Evolutionary conservation across 2,888 invertebrate genomes (phyloP).

Genomic region (Rotaria socialis): DNA sequence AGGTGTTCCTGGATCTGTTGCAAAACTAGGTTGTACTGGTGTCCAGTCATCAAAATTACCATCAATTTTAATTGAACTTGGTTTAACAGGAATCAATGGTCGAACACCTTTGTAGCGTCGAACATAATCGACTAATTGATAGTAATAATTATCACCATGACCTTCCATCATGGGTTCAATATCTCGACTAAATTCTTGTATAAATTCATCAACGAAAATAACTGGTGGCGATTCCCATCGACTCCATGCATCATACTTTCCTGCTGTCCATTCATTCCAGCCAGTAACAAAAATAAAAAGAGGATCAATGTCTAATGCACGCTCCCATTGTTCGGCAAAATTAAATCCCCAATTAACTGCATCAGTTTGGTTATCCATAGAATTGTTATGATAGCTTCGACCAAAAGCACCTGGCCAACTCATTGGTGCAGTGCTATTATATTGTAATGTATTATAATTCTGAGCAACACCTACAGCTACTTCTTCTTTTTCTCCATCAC

Average conservation of each 20-base stretch:
- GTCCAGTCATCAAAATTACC: neutral
- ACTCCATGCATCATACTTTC: neutral
- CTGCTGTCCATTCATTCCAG: constrained; percentile 21
- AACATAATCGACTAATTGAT: neutral
- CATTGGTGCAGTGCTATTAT: neutral
- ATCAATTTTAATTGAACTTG: neutral
- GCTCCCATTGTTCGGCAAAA: neutral
- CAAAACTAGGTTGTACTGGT: neutral
- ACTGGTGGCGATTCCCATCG: neutral
- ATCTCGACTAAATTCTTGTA: neutral
- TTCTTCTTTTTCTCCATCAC: neutral
- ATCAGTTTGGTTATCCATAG: constrained; percentile 1
- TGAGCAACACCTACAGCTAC: neutral
- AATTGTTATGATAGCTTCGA: neutral
- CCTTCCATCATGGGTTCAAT: neutral
- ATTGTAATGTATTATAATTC: neutral
- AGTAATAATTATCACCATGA: neutral
- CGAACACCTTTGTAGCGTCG: neutral
- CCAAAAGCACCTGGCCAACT: neutral
- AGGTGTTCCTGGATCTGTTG: neutral
- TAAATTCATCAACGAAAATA: neutral
- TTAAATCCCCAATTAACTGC: constrained; percentile 2
- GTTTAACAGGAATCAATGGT: neutral
- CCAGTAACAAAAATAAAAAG: neutral
- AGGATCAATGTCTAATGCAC: neutral